Percentiles rank a stretch among this genome's conserved stretches.
Evolutionary conservation across 2,113 vertebrate genomes (phyloP).

Genomic region (Pluvianellus socialis): DNA sequence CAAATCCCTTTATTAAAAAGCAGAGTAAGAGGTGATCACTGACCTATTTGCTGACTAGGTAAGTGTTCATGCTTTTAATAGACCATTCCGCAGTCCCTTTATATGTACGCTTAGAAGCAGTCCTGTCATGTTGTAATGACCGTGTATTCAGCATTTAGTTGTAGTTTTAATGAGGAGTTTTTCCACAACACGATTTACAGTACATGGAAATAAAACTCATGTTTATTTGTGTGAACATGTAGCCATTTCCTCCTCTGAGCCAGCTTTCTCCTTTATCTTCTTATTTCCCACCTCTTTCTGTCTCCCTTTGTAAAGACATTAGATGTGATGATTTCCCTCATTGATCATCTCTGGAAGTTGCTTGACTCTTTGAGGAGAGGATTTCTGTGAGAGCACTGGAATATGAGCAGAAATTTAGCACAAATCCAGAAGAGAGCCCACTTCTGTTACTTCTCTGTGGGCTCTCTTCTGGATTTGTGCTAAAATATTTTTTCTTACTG

Average conservation of each 20-base stretch:
- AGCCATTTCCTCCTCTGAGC: not conserved
- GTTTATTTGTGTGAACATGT: not conserved
- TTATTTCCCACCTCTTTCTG: not conserved
- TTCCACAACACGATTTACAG: not conserved
- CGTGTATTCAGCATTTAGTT: not conserved
- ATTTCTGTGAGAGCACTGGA: not conserved
- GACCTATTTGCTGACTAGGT: conserved; percentile 14
- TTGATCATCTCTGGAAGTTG: not conserved
- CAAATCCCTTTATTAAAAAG: conserved; percentile 58
- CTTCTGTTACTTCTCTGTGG: not conserved
- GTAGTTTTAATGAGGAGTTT: not conserved
- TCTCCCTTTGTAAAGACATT: not conserved
- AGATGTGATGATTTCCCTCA: not conserved
- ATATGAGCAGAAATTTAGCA: not conserved
- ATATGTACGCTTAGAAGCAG: not conserved
- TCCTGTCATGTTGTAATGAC: not conserved
- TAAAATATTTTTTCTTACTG: not conserved
- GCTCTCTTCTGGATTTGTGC: not conserved
- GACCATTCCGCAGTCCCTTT: not conserved
- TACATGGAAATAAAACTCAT: not conserved
- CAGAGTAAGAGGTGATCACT: not conserved
- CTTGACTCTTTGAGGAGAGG: not conserved
- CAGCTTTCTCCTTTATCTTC: not conserved
- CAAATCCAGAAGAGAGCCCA: too few relatives aligned
- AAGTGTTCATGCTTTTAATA: not conserved